These are phyloP conservation scores for Diorhabda sublineata DNA, from an alignment of 1,140 invertebrate genomes.

Conservation along the genomic window DNA sequence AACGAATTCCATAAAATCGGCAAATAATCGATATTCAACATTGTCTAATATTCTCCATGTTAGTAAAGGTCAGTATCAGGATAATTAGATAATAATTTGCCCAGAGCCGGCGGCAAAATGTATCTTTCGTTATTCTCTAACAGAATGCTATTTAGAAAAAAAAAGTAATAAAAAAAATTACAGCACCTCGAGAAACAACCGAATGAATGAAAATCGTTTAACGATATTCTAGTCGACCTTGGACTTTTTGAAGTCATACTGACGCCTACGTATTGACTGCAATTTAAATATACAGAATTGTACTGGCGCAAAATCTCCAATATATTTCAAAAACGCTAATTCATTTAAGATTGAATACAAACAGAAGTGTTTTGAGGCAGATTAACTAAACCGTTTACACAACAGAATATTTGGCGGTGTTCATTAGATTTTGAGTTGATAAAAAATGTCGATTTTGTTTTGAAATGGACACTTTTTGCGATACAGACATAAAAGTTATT, in stretches of 20 bases:
- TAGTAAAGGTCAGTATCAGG: background rate
- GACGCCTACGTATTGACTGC: background rate
- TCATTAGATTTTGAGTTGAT: too few species aligned
- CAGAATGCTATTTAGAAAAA: background rate
- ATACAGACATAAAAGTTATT: too few species aligned
- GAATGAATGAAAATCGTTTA: background rate
- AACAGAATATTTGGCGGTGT: too few species aligned
- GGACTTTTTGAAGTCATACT: background rate
- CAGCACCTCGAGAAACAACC: background rate
- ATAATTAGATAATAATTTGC: conserved; percentile 3
- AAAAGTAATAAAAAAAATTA: background rate
- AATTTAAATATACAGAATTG: background rate
- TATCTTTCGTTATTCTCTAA: background rate
- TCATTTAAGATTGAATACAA: too few species aligned
- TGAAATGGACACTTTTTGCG: too few species aligned
- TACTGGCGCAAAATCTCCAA: background rate
- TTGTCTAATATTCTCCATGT: background rate
- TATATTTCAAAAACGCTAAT: too few species aligned
- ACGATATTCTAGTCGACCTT: conserved; percentile 1
- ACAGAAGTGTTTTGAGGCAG: too few species aligned
- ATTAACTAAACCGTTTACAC: too few species aligned
- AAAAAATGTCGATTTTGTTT: too few species aligned
- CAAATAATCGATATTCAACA: background rate
- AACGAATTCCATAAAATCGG: too few species aligned
- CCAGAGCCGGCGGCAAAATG: background rate